Conservation (phyloP, 2,797 vertebrate genomes). For the Macropus fuliginosus region DNA sequence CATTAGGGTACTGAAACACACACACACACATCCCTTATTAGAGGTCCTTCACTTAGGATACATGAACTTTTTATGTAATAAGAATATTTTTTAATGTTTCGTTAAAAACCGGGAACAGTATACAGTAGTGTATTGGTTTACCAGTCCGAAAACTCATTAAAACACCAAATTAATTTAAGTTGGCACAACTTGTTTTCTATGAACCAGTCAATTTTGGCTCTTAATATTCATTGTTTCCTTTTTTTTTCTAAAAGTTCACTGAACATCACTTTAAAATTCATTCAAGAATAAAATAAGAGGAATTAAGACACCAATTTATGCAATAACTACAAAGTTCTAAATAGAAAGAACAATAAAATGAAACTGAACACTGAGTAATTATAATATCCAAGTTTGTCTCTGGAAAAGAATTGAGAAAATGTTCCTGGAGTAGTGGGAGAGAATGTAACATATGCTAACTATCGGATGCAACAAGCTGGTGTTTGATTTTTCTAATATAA, state of each 20-base stretch:
- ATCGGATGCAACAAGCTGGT: neutral
- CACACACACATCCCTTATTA: neutral
- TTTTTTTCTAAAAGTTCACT: neutral
- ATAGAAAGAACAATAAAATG: neutral
- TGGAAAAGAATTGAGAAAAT: neutral
- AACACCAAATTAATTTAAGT: neutral
- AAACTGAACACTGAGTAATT: neutral
- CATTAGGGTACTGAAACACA: neutral
- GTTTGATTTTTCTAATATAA: neutral
- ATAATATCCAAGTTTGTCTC: neutral
- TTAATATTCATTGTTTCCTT: neutral
- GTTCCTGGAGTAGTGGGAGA: neutral
- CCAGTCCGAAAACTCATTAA: neutral
- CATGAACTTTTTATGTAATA: neutral
- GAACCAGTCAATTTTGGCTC: neutral
- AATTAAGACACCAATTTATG: neutral
- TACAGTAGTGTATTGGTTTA: neutral
- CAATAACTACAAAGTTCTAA: neutral
- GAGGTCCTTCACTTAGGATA: neutral
- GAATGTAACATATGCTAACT: neutral
- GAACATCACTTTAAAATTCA: neutral
- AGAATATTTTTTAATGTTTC: neutral
- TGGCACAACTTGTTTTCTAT: neutral
- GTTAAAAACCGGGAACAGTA: neutral
- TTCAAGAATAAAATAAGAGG: neutral